Base-by-base conservation (phyloP, 2,888 invertebrate genomes). In the Carcina quercana region DNA sequence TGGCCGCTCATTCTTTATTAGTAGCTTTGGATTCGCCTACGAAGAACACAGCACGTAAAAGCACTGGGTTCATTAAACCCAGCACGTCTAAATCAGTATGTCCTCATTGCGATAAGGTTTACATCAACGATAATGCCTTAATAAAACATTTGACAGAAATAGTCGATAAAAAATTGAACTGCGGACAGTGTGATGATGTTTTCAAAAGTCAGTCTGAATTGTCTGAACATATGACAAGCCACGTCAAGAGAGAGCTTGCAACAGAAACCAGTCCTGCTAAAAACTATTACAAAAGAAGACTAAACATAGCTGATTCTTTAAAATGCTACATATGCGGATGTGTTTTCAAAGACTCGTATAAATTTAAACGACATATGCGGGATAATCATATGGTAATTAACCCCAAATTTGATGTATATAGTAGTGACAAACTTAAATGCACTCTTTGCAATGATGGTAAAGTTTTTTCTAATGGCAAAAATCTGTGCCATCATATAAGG, bases 141-240 rank as follows among this genome's bases (percentile, higher is more conserved):
- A 68, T 68, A 0, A 60, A 57, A 19, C 70, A 70, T 43, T 13
- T 70, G 1, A 68, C 68, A 5, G 53, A 63, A 10, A 15, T 66
- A 0, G n/a, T 68, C 0, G 52, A 59, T 0, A 59, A 53, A 13
- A 39, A 53, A 5, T 26, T 19, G 6, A 12, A 25, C 13, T 31
- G 30, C 19, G 14, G 28, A 5, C n/a, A 28, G 11, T 37, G 33
- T 13, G n/a, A 31, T 21, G 20, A 28, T 14, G 17, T n/a, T 15
- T 36, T 31, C 17, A 15, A 25, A 2, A 21, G 6, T 8, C 15
- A 28, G 15, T 8, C 10, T 2, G 32, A 32, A 14, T 15, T 31
- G 28, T 17, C 28, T 14, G n/a, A 24, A n/a, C 22, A 41, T 13
- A 6, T 1, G 7, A n/a, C 1, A 3, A 24, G n/a, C 10, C 25